These are phyloP conservation scores for Stictonetta naevosa DNA, from an alignment of 2,113 vertebrate species.

Conservation along the genomic window DNA sequence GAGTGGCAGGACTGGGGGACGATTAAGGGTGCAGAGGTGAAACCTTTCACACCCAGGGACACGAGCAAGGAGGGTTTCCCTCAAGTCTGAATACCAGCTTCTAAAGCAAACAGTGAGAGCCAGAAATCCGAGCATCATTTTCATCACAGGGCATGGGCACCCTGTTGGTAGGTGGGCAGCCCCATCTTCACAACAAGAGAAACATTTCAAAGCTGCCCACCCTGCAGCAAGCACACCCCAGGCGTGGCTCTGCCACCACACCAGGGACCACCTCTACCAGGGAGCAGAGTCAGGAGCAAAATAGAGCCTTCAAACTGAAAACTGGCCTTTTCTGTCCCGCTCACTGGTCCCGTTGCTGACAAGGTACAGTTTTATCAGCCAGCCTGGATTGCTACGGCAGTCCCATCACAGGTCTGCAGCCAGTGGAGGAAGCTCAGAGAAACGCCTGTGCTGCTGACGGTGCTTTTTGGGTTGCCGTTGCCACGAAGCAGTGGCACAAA, in stretches of 20 bases:
- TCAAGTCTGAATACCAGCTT: not conserved
- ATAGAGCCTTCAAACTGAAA: not conserved
- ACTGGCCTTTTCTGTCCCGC: not conserved
- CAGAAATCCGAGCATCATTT: not conserved
- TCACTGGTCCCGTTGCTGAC: not conserved
- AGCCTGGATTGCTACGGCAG: not conserved
- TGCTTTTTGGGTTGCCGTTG: conserved; percentile 29
- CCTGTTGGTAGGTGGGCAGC: not conserved
- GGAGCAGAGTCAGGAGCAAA: not conserved
- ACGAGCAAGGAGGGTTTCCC: not conserved
- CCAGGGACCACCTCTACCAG: not conserved
- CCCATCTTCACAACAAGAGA: not conserved
- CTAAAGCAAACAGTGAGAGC: not conserved
- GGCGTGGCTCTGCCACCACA: rapidly evolving
- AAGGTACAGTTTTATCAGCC: not conserved
- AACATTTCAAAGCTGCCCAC: not conserved
- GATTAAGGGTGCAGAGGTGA: not conserved
- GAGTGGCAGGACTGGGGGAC: not conserved
- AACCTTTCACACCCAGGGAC: not conserved
- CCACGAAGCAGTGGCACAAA: conserved; percentile 50
- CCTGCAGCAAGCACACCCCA: not conserved
- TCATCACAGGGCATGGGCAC: not conserved
- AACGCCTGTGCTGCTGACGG: not conserved
- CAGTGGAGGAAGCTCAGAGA: not conserved
- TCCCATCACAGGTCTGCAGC: not conserved